phyloP scores from a whole-genome alignment of 2,113 vertebrate species.

The Pardalotus punctatus region DNA sequence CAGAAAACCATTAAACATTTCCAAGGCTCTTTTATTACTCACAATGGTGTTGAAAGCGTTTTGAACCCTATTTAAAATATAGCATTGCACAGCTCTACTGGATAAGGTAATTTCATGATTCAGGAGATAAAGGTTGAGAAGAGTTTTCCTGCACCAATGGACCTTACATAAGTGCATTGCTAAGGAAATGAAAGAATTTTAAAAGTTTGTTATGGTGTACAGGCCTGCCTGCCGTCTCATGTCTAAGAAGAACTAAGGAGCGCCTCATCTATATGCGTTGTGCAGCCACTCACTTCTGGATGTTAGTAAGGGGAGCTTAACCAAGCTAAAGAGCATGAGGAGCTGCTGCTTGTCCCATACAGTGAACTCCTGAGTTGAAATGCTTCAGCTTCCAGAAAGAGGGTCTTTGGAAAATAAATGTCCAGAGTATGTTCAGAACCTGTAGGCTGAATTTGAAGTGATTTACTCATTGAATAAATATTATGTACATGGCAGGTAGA shows the following conservation, averaged over 20 bases:
- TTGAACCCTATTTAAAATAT: background rate
- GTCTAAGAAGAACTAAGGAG: background rate
- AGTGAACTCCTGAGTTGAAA: background rate
- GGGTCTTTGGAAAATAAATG: background rate
- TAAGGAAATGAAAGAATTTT: background rate
- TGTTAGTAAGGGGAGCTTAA: background rate
- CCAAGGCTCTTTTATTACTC: background rate
- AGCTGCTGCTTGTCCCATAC: background rate
- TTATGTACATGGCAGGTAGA: background rate
- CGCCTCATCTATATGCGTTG: rapidly evolving
- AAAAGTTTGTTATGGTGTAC: background rate
- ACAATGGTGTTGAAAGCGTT: background rate
- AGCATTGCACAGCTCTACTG: background rate
- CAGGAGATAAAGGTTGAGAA: background rate
- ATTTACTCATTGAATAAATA: background rate
- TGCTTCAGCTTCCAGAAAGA: background rate
- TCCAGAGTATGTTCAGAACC: background rate
- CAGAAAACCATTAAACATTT: background rate
- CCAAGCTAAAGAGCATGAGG: background rate
- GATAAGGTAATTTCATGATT: background rate
- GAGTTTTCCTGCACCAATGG: background rate
- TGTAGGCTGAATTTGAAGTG: background rate
- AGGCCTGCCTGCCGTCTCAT: background rate
- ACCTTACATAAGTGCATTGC: background rate
- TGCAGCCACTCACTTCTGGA: background rate